Base-by-base conservation (phyloP, 2,888 invertebrate genomes). In the Leucoptera coffeella region DNA sequence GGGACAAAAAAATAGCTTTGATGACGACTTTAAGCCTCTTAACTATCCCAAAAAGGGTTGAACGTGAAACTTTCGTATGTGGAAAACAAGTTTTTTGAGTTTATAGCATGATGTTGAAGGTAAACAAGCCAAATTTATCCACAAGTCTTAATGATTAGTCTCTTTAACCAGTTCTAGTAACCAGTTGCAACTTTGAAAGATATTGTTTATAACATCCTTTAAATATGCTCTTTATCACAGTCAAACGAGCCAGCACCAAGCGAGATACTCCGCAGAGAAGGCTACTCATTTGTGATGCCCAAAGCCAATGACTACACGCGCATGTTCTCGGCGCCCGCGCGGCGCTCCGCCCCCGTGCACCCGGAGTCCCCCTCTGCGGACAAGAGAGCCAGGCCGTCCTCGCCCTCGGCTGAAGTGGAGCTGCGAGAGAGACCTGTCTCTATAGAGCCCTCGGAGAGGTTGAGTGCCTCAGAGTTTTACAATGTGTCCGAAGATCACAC, bases 241-340 rank as follows among this genome's bases (percentile, higher is more conserved):
- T 31, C 38, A 36, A 34, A 38, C 30, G 32, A 43, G 33, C 40
- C 42, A 11, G 55, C 61, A 2, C 60, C 64, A 2, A 61, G 65
- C 29, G 65, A 65, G 26, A 35, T 50, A 1, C 37, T 69, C 2
- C 45, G 59, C 4, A 47, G 58, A 12, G 61, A 59, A 33, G 57
- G 60, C 1, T 59, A 80, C 29, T 73, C 74, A 22, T 83, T 75
- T 50, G 78, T 79, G 35, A 59, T 77, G 38, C 80, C 82, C 4
- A 72, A 78, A 6, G 59, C 54, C 23, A 67, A 67, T 45, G 72
- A 72, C 46, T 71, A 71, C 52, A 60, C 64, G 37, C 62, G 72
- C 22, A 69, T 72, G 69, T 71, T 71, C 42, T 67, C 67, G 0
- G 54, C 64, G 30, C 56, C 71, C 14, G 60, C 57, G 14, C 60